Evolutionary conservation across 1,140 invertebrate species (phyloP).

Genomic region (Neomicropteryx cornuta): DNA sequence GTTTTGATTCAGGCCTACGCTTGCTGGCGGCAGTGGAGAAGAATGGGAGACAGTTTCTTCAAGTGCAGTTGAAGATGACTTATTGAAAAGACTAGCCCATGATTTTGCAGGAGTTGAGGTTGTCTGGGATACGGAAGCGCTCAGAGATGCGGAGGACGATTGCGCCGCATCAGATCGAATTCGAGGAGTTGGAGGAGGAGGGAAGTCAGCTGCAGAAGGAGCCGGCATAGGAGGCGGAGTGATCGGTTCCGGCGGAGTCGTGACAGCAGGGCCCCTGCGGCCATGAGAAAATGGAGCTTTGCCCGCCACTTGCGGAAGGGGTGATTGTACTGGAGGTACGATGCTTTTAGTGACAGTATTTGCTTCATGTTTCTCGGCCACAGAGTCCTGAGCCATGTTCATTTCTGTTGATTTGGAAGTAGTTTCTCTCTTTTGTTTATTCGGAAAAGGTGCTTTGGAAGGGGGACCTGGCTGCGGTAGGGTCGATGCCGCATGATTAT

Average conservation of each 20-base stretch:
- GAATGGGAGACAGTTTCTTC: constrained; percentile 13
- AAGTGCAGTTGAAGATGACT: constrained; percentile 18
- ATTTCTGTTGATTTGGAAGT: too few species aligned
- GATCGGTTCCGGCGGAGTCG: constrained; percentile 23
- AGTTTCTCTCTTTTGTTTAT: constrained; percentile 33
- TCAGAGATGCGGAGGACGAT: constrained; percentile 17
- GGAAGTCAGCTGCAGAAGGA: constrained; percentile 37
- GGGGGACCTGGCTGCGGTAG: constrained; percentile 30
- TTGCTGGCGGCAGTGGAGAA: constrained; percentile 18
- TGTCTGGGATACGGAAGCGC: constrained; percentile 23
- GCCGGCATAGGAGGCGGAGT: constrained; percentile 30
- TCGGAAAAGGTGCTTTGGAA: constrained; percentile 35
- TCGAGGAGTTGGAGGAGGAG: constrained; percentile 33
- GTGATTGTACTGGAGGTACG: too few species aligned
- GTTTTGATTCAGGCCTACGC: constrained; percentile 19
- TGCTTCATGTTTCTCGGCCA: constrained; percentile 1
- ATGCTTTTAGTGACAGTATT: constrained; percentile 3
- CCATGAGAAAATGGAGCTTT: constrained; percentile 35
- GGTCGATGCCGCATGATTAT: constrained; percentile 29
- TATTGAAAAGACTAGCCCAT: constrained; percentile 37
- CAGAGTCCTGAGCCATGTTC: constrained; percentile 6
- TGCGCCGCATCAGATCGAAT: constrained; percentile 24
- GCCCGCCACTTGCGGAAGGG: constrained; percentile 30
- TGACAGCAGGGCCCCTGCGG: constrained; percentile 20
- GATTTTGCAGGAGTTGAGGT: constrained; percentile 28